Evolutionary conservation across 1,140 invertebrate species (phyloP), one percentile per base, ranked within the genome.

Genomic region (Drosophila fuyamai): DNA sequence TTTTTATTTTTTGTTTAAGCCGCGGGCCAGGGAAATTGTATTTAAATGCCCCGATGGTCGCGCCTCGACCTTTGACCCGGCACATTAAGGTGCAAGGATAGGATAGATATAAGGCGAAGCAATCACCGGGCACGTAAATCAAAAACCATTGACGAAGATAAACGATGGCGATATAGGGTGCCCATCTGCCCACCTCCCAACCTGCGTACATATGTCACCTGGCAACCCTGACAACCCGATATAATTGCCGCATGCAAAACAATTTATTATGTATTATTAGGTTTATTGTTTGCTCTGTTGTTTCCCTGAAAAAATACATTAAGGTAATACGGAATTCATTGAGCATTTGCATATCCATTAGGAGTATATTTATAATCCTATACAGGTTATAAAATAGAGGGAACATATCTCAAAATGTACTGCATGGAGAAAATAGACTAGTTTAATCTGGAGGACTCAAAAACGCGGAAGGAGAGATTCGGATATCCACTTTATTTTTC

Each of bases 61-160:
- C 41, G 38, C 36, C 68, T 32, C 60, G 14, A 62, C 73, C 75
- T 71, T 65, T 80, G 59, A 81, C 77, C 66, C 55, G 71, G 48
- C 78, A 76, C 71, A 81, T 80, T 81, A 80, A 47, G 62, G 29
- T 16, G 32, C 12, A 41, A 47, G 29, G 56, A 50, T 54, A 48
- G 36, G 56, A 50, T 54, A 48, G 36, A 27, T 14, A 53, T 38
- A 55, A 43, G 48, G 46, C n/a, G 32, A 23, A 48, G 65, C 78
- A 81, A 81, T 81, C 78, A 62, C 78, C 63, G 44, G 60, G 79
- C 78, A 81, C 79, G 79, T 81, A 81, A 81, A 81, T 81, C 79
- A 81, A 77, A 79, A 81, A 54, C 27, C 66, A 71, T 76, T 81
- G 79, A 81, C 79, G 72, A 81, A 81, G 79, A 81, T 71, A 79